Conservation (phyloP, 2,888 invertebrate genomes). For the Aspidapion aeneum region DNA sequence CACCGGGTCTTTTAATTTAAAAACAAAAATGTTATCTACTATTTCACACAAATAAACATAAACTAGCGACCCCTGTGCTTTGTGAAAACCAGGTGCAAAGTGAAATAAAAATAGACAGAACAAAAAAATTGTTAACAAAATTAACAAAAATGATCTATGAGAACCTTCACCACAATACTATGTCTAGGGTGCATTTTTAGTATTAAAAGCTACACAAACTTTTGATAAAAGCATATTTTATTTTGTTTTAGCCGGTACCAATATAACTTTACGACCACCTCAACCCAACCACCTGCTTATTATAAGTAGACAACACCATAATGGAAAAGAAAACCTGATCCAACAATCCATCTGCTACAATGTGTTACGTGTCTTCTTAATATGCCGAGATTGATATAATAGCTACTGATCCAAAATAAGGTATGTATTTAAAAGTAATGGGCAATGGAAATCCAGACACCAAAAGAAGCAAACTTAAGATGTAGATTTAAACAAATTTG, state of each 20-base stretch:
- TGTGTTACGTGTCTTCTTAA: no score
- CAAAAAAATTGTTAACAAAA: no score
- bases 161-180: not conserved
- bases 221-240: conserved; percentile 1
- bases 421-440: no score
- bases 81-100: not conserved
- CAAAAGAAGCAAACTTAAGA: no score
- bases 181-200: not conserved
- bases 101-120: not conserved
- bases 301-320: not conserved
- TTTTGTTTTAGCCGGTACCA: not conserved
- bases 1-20: not conserved
- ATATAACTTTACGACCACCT: not conserved
- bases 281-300: not conserved
- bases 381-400: not conserved
- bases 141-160: not conserved
- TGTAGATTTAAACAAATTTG: no score
- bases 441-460: no score
- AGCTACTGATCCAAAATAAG: not conserved
- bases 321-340: not conserved
- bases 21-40: not conserved
- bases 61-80: not conserved
- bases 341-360: no score
- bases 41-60: no score
- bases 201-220: conserved; percentile 28